A percentile compares a stretch with the other conserved stretches of the same genome.
Evolutionary conservation across 2,113 vertebrate genomes (phyloP).

Genomic region (Danionella cerebrum): DNA sequence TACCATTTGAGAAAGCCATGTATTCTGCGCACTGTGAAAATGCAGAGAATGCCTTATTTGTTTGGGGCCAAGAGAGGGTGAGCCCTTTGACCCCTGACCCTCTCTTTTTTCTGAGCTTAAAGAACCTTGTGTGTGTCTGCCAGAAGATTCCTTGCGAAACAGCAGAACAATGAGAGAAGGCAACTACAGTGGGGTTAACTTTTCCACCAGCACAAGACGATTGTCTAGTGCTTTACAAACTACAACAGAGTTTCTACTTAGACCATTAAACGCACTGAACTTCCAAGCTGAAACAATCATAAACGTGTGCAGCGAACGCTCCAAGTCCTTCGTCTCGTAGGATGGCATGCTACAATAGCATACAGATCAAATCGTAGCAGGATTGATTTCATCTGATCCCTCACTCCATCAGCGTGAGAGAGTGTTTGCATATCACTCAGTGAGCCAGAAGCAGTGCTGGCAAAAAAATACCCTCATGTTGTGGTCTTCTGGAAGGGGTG

Average conservation of each 20-base stretch:
- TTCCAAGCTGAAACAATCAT: slow-evolving; percentile 31
- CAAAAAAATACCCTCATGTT: not conserved
- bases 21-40: not conserved
- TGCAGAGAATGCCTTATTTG: slow-evolving; percentile 4
- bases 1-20: not conserved
- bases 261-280: not conserved
- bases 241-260: slow-evolving; percentile 14
- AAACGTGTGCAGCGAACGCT: slow-evolving; percentile 18
- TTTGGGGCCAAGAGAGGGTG: not conserved
- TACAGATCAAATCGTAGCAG: not conserved
- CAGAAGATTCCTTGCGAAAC: not conserved
- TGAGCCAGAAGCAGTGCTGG: not conserved
- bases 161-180: not conserved
- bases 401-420: not conserved
- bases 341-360: not conserved
- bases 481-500: slow-evolving; percentile 8
- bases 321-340: not conserved
- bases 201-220: not conserved
- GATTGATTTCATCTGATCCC: slow-evolving; percentile 7
- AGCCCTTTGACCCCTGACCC: not conserved
- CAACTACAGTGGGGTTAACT: not conserved
- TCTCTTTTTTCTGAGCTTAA: not conserved
- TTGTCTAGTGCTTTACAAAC: slow-evolving; percentile 28
- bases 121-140: not conserved
- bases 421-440: not conserved